A percentile compares a stretch with the other conserved stretches of the same genome.
Evolutionary conservation across 1,140 invertebrate genomes (phyloP).

Genomic region (Drosophila truncata): DNA sequence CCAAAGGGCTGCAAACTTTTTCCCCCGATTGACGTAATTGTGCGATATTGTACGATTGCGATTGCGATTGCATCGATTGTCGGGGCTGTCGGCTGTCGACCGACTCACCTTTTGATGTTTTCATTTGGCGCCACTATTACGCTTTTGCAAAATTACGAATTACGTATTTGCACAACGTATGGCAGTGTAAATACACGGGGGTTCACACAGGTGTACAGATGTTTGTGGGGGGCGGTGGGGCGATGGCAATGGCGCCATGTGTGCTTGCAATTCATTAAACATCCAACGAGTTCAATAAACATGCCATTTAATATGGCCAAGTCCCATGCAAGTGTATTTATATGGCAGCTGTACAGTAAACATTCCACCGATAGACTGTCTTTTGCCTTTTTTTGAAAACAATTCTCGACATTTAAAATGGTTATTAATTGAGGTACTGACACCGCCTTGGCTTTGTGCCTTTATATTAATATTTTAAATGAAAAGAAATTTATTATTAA

Average conservation of each 20-base stretch:
- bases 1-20: slow-evolving; percentile 15
- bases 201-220: not conserved
- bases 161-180: slow-evolving; percentile 48
- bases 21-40: slow-evolving; percentile 48
- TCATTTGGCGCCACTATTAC: slow-evolving; percentile 54
- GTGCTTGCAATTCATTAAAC: slow-evolving; percentile 75
- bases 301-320: slow-evolving; percentile 57
- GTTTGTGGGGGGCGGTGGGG: not conserved
- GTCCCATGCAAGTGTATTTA: slow-evolving; percentile 15
- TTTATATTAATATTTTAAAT: not conserved
- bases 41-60: slow-evolving; percentile 30
- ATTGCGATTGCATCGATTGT: slow-evolving; percentile 43
- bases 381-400: not conserved
- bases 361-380: not conserved
- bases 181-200: slow-evolving; percentile 21
- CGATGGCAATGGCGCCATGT: slow-evolving; percentile 17
- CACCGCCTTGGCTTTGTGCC: not conserved
- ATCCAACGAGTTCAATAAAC: slow-evolving; percentile 65
- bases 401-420: slow-evolving; percentile 20
- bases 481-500: not conserved
- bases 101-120: slow-evolving; percentile 33
- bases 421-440: slow-evolving; percentile 28
- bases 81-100: not conserved
- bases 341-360: slow-evolving; percentile 36
- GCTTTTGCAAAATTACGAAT: slow-evolving; percentile 22